Percentiles rank a stretch among this genome's conserved stretches.
Conservation (phyloP, 53 echinoderm and acorn worm genomes). For the Mesocentrotus franciscanus region DNA sequence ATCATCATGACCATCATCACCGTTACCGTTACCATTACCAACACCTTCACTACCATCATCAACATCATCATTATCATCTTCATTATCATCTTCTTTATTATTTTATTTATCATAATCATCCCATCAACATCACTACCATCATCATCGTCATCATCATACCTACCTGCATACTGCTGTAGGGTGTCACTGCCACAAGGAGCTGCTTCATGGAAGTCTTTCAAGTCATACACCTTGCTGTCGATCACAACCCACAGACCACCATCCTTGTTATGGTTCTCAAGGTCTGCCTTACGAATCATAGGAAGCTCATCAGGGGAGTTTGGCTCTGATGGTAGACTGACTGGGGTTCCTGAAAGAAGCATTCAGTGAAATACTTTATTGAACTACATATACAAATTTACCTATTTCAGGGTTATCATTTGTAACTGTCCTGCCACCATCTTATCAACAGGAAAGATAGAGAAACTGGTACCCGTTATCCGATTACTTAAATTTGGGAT, state of each 20-base stretch:
- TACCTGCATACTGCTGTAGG: conserved; percentile 85
- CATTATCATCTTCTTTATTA: not conserved
- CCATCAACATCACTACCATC: not conserved
- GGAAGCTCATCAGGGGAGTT: conserved; percentile 68
- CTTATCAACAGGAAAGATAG: too few relatives aligned
- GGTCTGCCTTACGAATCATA: conserved; percentile 93
- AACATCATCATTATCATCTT: not conserved
- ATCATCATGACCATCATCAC: not conserved
- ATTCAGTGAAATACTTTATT: not conserved
- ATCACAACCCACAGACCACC: conserved; percentile 98
- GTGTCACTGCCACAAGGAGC: conserved; percentile 91
- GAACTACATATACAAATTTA: not conserved
- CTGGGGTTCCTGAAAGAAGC: conserved; percentile 42
- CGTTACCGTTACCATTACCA: not conserved
- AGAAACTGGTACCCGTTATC: too few relatives aligned
- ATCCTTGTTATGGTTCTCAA: conserved; percentile 99
- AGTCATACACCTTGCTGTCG: conserved; percentile 91
- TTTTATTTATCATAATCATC: not conserved
- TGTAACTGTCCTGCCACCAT: too few relatives aligned
- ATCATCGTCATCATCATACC: not conserved
- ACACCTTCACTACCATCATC: not conserved
- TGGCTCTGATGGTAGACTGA: conserved; percentile 58
- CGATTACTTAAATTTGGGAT: too few relatives aligned
- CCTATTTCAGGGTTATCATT: too few relatives aligned
- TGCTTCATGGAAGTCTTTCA: conserved; percentile 84